Evolutionary conservation across 2,797 vertebrate species (phyloP).

Genomic region (Telmatherina bonti): DNA sequence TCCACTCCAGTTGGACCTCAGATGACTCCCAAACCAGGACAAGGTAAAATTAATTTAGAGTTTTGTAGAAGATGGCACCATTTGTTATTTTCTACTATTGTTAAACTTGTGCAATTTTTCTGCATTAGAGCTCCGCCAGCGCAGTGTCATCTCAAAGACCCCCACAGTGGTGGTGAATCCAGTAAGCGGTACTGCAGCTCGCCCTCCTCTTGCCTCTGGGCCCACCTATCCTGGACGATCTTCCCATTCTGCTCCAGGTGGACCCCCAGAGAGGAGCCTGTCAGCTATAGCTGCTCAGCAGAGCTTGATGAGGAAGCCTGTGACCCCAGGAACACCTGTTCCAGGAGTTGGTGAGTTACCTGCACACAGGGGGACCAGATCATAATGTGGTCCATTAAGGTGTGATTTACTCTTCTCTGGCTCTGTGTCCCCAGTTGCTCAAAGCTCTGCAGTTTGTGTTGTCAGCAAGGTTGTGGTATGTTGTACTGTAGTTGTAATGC

Average conservation of each 20-base stretch:
- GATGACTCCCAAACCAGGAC: conserved; percentile 91
- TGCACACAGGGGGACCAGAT: conserved; percentile 77
- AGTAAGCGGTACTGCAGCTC: conserved; percentile 74
- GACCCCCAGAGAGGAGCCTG: conserved; percentile 89
- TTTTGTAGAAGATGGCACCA: background rate
- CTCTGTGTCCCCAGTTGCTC: conserved; percentile 72
- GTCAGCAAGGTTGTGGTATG: conserved; percentile 57
- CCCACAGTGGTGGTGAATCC: conserved; percentile 75
- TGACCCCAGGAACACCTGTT: conserved; percentile 91
- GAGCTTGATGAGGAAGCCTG: conserved; percentile 88
- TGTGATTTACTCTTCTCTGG: conserved; percentile 80
- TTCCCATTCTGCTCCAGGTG: conserved; percentile 88
- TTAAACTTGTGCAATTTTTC: conserved; percentile 38
- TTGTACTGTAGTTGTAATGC: conserved; percentile 50
- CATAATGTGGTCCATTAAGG: conserved; percentile 84
- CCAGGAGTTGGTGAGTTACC: conserved; percentile 93
- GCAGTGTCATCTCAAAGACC: conserved; percentile 86
- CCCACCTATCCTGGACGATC: conserved; percentile 81
- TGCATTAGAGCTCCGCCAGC: conserved; percentile 92
- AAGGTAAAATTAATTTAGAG: conserved; percentile 84
- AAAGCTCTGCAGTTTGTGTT: conserved; percentile 66
- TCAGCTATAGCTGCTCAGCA: conserved; percentile 85
- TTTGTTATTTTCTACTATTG: conserved; percentile 20
- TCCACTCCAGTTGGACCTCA: conserved; percentile 82
- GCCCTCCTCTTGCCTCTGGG: conserved; percentile 77